Evolutionary conservation across 2,888 invertebrate species (phyloP).

Genomic region (Phyllotreta striolata): DNA sequence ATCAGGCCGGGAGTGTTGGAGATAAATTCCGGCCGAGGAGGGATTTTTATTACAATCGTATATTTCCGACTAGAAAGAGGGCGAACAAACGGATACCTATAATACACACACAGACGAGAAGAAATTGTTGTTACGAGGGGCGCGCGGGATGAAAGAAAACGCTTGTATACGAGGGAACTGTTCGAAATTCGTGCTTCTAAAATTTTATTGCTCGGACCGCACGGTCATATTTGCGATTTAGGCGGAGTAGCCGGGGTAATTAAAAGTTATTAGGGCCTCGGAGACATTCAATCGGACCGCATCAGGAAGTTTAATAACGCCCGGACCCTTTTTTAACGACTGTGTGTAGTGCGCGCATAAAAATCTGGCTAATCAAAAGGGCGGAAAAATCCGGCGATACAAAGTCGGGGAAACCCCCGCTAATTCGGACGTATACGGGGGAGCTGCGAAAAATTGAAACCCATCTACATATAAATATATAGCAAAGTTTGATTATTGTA

Average conservation of each 20-base stretch:
- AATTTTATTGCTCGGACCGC: background rate
- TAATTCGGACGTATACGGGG: slow-evolving; percentile 48
- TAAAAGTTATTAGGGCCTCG: slow-evolving; percentile 44
- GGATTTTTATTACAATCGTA: slow-evolving; percentile 42
- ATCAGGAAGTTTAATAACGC: background rate
- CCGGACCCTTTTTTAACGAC: background rate
- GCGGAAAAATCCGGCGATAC: slow-evolving; percentile 19
- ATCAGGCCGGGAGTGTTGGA: slow-evolving; percentile 46
- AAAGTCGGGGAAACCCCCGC: slow-evolving; percentile 40
- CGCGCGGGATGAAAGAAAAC: slow-evolving; percentile 9
- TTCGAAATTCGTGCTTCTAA: background rate
- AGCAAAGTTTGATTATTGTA: background rate
- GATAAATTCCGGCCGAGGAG: slow-evolving; percentile 39
- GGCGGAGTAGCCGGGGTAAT: slow-evolving; percentile 38
- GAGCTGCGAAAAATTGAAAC: too few species aligned
- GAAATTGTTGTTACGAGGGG: slow-evolving; percentile 18
- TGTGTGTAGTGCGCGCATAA: slow-evolving; percentile 43
- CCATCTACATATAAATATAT: too few species aligned
- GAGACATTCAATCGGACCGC: slow-evolving; percentile 40
- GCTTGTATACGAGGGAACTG: background rate
- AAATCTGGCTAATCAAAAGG: slow-evolving; percentile 52
- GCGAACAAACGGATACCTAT: slow-evolving; percentile 31
- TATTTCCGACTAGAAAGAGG: slow-evolving; percentile 23
- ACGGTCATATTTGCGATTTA: slow-evolving; percentile 38
- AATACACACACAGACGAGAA: slow-evolving; percentile 22